These are phyloP conservation scores for Borostomias antarcticus DNA, from an alignment of 2,797 vertebrate genomes.

Conservation along the genomic window DNA sequence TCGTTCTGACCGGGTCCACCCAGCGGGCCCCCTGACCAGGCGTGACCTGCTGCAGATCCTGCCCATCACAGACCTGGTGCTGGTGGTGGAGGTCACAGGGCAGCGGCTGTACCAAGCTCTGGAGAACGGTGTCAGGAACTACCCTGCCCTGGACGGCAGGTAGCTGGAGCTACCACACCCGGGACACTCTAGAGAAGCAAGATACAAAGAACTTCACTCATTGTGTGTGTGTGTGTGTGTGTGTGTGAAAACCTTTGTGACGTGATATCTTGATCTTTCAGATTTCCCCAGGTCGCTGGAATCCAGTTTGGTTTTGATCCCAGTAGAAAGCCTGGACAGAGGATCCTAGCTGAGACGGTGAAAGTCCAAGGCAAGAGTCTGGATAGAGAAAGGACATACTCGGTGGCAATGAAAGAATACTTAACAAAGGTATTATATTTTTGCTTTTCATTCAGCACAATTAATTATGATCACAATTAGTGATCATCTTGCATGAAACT, in stretches of 20 bases:
- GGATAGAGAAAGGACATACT: constrained; percentile 41
- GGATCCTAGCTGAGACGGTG: constrained; percentile 47
- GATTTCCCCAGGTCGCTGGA: constrained; percentile 62
- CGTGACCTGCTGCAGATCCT: constrained; percentile 47
- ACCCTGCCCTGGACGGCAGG: constrained; percentile 41
- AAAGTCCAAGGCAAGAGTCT: constrained; percentile 52
- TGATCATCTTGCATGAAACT: neutral
- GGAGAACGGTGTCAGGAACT: constrained; percentile 53
- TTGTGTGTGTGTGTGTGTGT: neutral
- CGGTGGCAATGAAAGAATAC: constrained; percentile 55
- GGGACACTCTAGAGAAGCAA: neutral
- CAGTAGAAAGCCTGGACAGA: constrained; percentile 37
- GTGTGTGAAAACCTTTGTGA: neutral
- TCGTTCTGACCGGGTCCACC: constrained; percentile 46
- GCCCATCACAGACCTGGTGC: constrained; percentile 35
- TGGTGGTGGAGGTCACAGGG: constrained; percentile 44
- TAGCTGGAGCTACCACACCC: constrained; percentile 1
- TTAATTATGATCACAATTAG: too few species aligned
- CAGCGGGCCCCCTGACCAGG: constrained; percentile 47
- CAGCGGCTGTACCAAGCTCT: constrained; percentile 44
- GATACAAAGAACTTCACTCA: neutral
- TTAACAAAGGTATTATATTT: constrained; percentile 41
- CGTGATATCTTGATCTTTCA: constrained; percentile 23
- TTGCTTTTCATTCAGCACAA: neutral
- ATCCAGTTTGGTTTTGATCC: constrained; percentile 62